phyloP scores from a whole-genome alignment of 1,140 invertebrate species.

The Papilio helenus region DNA sequence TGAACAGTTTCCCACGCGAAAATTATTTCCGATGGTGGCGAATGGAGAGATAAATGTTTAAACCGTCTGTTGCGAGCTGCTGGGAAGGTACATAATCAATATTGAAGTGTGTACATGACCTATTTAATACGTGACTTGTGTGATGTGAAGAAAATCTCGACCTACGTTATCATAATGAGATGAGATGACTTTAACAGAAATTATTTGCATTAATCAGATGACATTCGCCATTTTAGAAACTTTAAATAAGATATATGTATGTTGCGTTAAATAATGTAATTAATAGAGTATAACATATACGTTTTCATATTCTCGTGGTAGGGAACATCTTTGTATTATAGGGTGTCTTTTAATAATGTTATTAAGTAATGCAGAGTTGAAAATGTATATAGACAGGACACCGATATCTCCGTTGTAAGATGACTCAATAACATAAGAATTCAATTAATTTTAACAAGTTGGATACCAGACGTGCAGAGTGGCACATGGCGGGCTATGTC shows the following conservation, averaged over 20 bases:
- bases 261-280: too few species aligned
- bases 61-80: conserved; percentile 55
- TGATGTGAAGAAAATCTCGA: background rate
- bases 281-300: too few species aligned
- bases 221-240: too few species aligned
- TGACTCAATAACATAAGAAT: conserved; percentile 59
- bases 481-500: conserved; percentile 71
- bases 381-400: conserved; percentile 38
- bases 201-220: background rate
- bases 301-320: background rate
- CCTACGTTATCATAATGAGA: background rate
- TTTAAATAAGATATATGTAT: background rate
- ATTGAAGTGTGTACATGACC: conserved; percentile 14
- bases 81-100: conserved; percentile 40
- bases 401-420: conserved; percentile 49
- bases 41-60: conserved; percentile 78
- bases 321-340: background rate
- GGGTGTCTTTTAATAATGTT: background rate
- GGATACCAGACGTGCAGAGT: conserved; percentile 65
- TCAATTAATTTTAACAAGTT: conserved; percentile 62
- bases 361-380: background rate
- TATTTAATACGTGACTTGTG: background rate
- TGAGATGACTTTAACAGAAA: background rate
- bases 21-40: conserved; percentile 59
- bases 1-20: conserved; percentile 70